phyloP scores from a whole-genome alignment of 2,113 vertebrate species.

The Laterallus jamaicensis region DNA sequence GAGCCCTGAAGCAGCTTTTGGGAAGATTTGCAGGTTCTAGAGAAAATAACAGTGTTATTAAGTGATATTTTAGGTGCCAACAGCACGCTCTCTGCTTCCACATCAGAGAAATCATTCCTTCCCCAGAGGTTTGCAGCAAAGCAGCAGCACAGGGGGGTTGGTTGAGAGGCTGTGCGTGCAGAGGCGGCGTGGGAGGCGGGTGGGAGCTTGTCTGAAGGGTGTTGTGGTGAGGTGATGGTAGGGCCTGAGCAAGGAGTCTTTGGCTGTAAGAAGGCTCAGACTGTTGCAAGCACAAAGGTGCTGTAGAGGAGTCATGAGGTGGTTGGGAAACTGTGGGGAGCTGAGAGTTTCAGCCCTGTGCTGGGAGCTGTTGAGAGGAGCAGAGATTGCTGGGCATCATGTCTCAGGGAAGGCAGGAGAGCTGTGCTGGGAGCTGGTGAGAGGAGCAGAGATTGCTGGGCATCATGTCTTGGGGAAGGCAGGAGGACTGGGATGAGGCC shows the following conservation, averaged over 20 bases:
- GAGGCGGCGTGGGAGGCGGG: background rate
- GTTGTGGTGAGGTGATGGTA: background rate
- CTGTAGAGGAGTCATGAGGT: background rate
- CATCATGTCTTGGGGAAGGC: no score
- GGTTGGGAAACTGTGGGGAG: background rate
- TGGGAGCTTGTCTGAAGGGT: background rate
- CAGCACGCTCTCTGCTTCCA: background rate
- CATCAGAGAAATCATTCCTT: background rate
- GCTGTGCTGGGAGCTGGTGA: no score
- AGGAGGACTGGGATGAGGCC: no score
- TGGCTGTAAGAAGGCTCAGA: background rate
- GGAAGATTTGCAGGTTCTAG: background rate
- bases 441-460: no score
- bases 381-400: no score
- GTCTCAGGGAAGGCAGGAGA: no score
- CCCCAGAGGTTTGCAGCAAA: background rate
- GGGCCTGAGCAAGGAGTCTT: background rate
- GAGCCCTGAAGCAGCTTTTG: slow-evolving; percentile 7
- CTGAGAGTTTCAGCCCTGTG: background rate
- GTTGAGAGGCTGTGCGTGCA: background rate
- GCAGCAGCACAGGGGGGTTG: background rate
- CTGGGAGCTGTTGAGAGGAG: background rate
- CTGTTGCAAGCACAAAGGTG: background rate
- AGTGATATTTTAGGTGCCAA: background rate
- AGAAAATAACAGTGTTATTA: background rate